A percentile compares a stretch with the other conserved stretches of the same genome.
Conservation (phyloP, 2,797 vertebrate genomes). For the Amniataba percoides region DNA sequence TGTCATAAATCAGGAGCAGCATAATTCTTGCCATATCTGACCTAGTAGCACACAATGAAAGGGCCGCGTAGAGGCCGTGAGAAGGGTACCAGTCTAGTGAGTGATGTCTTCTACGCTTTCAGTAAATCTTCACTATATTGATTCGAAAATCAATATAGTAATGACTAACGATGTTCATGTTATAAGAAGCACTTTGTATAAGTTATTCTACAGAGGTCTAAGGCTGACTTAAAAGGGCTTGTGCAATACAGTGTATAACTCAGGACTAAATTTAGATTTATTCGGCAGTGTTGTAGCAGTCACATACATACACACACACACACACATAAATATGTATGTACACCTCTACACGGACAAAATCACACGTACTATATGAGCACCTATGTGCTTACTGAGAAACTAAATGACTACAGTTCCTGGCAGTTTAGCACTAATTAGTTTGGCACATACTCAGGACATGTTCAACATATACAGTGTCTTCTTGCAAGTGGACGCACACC, state of each 20-base stretch:
- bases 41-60: constrained; percentile 36
- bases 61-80: not conserved
- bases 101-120: constrained; percentile 17
- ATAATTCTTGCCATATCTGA: constrained; percentile 34
- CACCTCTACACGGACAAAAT: not conserved
- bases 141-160: constrained; percentile 1
- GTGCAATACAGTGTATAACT: not conserved
- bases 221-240: constrained; percentile 1
- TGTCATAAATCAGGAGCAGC: constrained; percentile 59
- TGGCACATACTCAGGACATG: not conserved
- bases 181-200: not conserved
- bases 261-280: not conserved
- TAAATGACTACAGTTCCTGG: not conserved
- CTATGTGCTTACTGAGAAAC: not conserved
- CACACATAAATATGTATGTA: not conserved
- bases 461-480: not conserved
- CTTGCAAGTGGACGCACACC: not conserved
- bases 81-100: not conserved
- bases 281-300: not conserved
- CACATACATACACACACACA: not conserved
- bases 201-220: not conserved
- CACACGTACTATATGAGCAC: not conserved
- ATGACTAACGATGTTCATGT: constrained; percentile 11
- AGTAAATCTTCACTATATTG: constrained; percentile 16
- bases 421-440: not conserved